Evolutionary conservation across 2,797 vertebrate genomes (phyloP).

Genomic region (Gouania willdenowi): DNA sequence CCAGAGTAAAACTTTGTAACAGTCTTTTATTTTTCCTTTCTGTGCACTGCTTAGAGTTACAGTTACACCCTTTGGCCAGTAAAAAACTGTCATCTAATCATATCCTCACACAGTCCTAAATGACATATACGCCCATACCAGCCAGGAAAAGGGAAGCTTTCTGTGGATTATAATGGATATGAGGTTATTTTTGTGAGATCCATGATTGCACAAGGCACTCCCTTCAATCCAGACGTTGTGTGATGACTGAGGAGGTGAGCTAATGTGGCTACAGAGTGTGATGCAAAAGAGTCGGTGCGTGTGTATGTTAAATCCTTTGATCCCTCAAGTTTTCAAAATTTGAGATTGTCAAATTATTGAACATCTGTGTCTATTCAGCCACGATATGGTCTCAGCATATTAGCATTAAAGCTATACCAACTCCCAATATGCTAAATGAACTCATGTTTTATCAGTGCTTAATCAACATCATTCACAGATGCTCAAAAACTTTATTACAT

Average conservation of each 20-base stretch:
- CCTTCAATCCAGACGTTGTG: constrained; percentile 57
- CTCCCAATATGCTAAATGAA: no score
- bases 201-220: constrained; percentile 66
- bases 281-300: constrained; percentile 49
- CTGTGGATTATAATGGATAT: constrained; percentile 72
- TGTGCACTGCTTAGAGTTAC: constrained; percentile 68
- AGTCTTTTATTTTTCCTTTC: constrained; percentile 52
- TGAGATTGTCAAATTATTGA: no score
- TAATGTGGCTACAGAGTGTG: constrained; percentile 43
- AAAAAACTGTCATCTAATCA: constrained; percentile 76
- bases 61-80: constrained; percentile 72
- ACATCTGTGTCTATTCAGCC: no score
- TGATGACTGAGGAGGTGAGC: constrained; percentile 63
- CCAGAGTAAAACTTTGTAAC: constrained; percentile 52
- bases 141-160: constrained; percentile 66
- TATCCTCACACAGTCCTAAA: constrained; percentile 71
- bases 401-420: no score
- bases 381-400: no score
- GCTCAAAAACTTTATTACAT: no score
- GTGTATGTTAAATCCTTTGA: no score
- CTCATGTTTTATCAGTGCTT: no score
- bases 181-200: constrained; percentile 74
- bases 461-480: no score
- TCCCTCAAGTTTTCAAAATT: no score
- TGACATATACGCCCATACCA: constrained; percentile 70